Conservation (phyloP, 2,113 vertebrate species). For the Tragelaphus buxtoni region DNA sequence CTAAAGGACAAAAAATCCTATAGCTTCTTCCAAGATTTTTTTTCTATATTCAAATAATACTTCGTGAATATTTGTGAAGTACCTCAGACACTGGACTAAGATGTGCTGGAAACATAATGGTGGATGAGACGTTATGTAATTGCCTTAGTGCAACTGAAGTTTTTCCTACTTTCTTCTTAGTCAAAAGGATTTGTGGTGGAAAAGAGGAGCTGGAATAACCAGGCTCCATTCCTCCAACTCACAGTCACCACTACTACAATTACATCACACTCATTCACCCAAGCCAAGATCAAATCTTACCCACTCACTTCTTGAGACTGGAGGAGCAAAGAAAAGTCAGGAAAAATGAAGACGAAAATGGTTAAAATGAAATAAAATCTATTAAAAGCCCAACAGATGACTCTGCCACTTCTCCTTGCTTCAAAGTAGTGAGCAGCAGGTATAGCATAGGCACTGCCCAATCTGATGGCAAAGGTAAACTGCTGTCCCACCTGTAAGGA, state of each 20-base stretch:
- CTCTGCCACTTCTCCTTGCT: neutral
- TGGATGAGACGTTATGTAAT: neutral
- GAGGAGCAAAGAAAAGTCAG: neutral
- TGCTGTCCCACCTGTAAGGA: neutral
- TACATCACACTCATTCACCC: neutral
- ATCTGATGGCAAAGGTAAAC: neutral
- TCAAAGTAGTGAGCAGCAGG: neutral
- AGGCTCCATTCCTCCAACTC: neutral
- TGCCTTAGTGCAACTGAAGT: neutral
- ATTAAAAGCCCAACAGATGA: neutral
- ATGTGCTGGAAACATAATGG: neutral
- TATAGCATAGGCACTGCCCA: neutral
- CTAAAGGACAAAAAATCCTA: neutral
- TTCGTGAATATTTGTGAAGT: neutral
- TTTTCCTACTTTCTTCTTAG: neutral
- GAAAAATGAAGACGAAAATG: neutral
- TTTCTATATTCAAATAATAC: neutral
- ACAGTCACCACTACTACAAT: neutral
- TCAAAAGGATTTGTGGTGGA: neutral
- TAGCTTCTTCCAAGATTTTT: neutral
- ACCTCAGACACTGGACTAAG: no score
- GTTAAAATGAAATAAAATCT: neutral
- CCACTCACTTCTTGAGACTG: neutral
- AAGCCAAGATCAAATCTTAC: neutral
- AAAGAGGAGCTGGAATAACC: neutral